Percentiles rank a stretch among this genome's conserved stretches.
These are phyloP conservation scores for Heliconius nattereri DNA, from an alignment of 1,140 invertebrate species.

Conservation along the genomic window DNA sequence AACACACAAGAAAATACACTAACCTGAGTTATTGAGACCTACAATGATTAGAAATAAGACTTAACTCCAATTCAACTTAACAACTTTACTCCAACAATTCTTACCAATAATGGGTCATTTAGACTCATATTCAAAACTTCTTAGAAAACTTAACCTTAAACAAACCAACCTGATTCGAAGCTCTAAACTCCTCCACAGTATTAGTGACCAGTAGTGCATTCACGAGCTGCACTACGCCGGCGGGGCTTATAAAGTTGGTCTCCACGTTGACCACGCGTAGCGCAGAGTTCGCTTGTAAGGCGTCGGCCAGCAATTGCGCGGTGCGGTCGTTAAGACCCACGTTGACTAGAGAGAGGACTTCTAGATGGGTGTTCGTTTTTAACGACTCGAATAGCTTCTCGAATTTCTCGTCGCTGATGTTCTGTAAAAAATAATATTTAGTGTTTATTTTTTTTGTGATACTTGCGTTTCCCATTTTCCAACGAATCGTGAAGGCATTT, in stretches of 20 bases:
- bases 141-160: no score
- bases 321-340: constrained; percentile 95
- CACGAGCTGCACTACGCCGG: constrained; percentile 91
- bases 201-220: constrained; percentile 92
- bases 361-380: constrained; percentile 94
- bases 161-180: constrained; percentile 93
- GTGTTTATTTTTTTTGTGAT: no score
- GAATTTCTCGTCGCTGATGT: constrained; percentile 98
- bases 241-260: constrained; percentile 96
- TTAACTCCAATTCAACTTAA: no score
- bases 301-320: constrained; percentile 91
- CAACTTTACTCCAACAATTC: no score
- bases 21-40: no score
- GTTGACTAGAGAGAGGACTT: constrained; percentile 95
- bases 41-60: no score
- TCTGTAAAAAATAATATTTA: constrained; percentile 81
- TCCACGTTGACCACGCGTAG: constrained; percentile 96
- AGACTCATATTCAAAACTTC: no score
- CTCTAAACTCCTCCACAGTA: constrained; percentile 95
- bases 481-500: no score
- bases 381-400: constrained; percentile 93
- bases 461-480: no score
- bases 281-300: constrained; percentile 92
- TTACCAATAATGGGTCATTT: no score
- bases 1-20: no score